A percentile compares a stretch with the other conserved stretches of the same genome.
Evolutionary conservation across 2,113 vertebrate species (phyloP).

Genomic region (Sphyrna mokarran): DNA sequence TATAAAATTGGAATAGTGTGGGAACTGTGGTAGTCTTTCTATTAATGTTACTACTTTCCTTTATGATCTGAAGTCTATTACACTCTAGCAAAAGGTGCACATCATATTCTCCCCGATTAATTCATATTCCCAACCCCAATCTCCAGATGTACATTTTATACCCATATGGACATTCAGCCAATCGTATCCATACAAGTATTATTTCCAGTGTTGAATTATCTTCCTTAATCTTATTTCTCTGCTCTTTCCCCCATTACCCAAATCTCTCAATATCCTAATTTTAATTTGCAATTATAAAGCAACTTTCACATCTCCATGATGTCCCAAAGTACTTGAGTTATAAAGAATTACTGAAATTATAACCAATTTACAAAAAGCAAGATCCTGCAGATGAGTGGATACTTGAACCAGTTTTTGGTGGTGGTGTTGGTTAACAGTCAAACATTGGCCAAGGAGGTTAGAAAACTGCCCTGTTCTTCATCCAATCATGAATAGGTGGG

Average conservation of each 20-base stretch:
- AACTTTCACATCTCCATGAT: background rate
- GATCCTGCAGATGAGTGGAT: background rate
- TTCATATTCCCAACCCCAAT: background rate
- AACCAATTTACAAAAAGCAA: background rate
- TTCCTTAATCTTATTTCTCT: background rate
- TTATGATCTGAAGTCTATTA: background rate
- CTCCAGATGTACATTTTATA: background rate
- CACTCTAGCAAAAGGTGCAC: background rate
- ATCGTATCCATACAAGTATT: background rate
- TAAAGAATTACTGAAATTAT: background rate
- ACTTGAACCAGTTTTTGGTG: background rate
- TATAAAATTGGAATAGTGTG: background rate
- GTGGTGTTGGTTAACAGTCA: background rate
- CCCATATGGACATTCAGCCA: background rate
- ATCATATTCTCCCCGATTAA: background rate
- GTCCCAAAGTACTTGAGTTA: background rate
- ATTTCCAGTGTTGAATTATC: background rate
- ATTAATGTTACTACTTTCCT: background rate
- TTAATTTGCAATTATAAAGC: background rate
- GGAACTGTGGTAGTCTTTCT: background rate
- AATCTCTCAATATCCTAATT: background rate
- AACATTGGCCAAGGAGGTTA: background rate
- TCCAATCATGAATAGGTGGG: background rate
- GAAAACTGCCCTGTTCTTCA: background rate
- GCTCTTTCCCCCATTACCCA: background rate